Percentiles rank a stretch among this genome's conserved stretches.
phyloP scores from a whole-genome alignment of 2,113 vertebrate genomes.

The Siniperca knerii region DNA sequence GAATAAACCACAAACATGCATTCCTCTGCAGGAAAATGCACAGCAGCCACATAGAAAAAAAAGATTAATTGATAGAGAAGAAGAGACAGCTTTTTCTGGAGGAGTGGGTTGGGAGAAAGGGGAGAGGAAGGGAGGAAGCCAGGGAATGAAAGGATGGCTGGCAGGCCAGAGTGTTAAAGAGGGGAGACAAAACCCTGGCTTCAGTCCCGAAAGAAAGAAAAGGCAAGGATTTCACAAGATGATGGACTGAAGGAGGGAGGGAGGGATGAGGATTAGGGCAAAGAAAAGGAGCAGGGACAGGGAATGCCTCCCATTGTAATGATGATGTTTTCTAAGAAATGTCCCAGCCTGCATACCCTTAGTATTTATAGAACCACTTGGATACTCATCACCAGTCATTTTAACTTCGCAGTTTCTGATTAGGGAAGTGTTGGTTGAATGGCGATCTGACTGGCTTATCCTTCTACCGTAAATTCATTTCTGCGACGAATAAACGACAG shows the following conservation, averaged over 20 bases:
- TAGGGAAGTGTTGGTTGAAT: conserved; percentile 16
- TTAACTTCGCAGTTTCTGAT: conserved; percentile 35
- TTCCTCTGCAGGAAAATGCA: conserved; percentile 66
- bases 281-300: conserved; percentile 73
- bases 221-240: conserved; percentile 78
- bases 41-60: conserved; percentile 38
- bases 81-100: conserved; percentile 67
- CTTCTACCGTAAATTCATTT: neutral
- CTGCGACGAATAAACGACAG: conserved; percentile 31
- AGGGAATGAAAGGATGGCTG: conserved; percentile 71
- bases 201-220: conserved; percentile 71
- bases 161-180: conserved; percentile 75
- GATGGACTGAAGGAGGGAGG: conserved; percentile 75
- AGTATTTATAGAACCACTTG: conserved; percentile 57
- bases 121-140: conserved; percentile 44
- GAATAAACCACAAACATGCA: conserved; percentile 73
- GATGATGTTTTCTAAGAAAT: conserved; percentile 70
- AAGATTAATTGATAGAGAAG: conserved; percentile 73
- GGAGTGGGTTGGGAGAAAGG: conserved; percentile 26
- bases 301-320: conserved; percentile 76
- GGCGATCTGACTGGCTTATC: neutral
- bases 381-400: conserved; percentile 46
- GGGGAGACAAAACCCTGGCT: conserved; percentile 76
- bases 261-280: conserved; percentile 72
- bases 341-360: conserved; percentile 29